Evolutionary conservation across 2,888 invertebrate genomes (phyloP).

Genomic region (Epirrita christyi): DNA sequence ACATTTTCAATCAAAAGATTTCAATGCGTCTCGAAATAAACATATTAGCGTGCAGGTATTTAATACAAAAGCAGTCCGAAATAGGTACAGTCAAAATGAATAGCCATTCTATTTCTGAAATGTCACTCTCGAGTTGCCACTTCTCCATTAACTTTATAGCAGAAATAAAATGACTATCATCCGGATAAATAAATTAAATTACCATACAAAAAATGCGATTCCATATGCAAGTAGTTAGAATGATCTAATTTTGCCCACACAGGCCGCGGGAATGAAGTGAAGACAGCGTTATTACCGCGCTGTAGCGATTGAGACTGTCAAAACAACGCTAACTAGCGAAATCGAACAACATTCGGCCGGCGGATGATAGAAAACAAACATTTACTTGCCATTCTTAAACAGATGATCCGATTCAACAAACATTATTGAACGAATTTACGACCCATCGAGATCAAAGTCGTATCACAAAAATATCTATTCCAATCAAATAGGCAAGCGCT

Average conservation of each 20-base stretch:
- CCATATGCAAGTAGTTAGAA: conserved; percentile 44
- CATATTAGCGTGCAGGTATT: neutral
- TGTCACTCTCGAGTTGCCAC: conserved; percentile 17
- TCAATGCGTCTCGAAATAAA: conserved; percentile 2
- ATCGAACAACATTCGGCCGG: conserved; percentile 75
- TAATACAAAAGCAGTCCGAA: conserved; percentile 8
- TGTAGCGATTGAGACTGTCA: conserved; percentile 77
- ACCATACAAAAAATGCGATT: conserved; percentile 43
- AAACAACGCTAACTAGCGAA: conserved; percentile 79
- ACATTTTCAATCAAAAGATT: neutral
- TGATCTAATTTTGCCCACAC: conserved; percentile 56
- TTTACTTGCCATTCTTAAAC: conserved; percentile 74
- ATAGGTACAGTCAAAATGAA: conserved; percentile 18
- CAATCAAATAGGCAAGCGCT: conserved; percentile 48
- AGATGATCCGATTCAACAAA: conserved; percentile 74
- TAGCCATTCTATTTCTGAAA: conserved; percentile 16
- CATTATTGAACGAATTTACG: conserved; percentile 75
- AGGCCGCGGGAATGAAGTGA: conserved; percentile 57
- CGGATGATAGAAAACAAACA: conserved; percentile 82
- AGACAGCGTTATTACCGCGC: conserved; percentile 73
- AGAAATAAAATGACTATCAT: conserved; percentile 21
- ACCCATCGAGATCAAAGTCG: conserved; percentile 73
- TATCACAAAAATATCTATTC: conserved; percentile 61
- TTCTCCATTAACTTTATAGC: conserved; percentile 18
- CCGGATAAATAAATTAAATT: conserved; percentile 38